Evolutionary conservation across 1,140 invertebrate species (phyloP).

Genomic region (Babylonia areolata): DNA sequence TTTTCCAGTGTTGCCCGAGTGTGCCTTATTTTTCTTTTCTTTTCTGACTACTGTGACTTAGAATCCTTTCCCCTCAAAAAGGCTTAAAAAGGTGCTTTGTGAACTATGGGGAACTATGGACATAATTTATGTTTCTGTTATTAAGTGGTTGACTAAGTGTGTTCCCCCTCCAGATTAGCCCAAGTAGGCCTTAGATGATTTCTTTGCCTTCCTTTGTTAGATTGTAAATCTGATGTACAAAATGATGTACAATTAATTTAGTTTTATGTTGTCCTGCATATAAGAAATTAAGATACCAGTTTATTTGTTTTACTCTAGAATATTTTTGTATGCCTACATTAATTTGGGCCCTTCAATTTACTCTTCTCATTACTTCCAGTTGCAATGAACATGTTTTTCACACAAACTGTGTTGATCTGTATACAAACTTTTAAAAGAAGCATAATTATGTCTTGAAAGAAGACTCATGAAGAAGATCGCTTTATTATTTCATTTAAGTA

Average conservation of each 20-base stretch:
- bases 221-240: conserved; percentile 23
- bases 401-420: conserved; percentile 12
- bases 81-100: conserved; percentile 16
- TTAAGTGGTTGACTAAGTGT: conserved; percentile 1
- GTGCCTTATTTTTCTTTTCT: not conserved
- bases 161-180: not conserved
- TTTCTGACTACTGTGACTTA: not conserved
- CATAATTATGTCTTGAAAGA: too few species aligned
- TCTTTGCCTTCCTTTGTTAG: conserved; percentile 23
- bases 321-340: conserved; percentile 9
- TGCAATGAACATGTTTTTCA: conserved; percentile 3
- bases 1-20: too few species aligned
- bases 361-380: conserved; percentile 20
- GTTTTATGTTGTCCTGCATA: too few species aligned
- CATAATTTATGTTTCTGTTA: conserved; percentile 13
- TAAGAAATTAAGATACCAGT: conserved; percentile 1
- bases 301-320: conserved; percentile 11
- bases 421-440: not conserved
- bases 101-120: conserved; percentile 20
- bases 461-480: too few species aligned
- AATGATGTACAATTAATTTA: conserved; percentile 15
- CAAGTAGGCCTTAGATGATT: conserved; percentile 13
- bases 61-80: not conserved
- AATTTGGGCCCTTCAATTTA: not conserved
- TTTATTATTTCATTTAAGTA: not conserved